Conservation (phyloP, 2,888 invertebrate genomes). For the Drosophila macrospina region DNA sequence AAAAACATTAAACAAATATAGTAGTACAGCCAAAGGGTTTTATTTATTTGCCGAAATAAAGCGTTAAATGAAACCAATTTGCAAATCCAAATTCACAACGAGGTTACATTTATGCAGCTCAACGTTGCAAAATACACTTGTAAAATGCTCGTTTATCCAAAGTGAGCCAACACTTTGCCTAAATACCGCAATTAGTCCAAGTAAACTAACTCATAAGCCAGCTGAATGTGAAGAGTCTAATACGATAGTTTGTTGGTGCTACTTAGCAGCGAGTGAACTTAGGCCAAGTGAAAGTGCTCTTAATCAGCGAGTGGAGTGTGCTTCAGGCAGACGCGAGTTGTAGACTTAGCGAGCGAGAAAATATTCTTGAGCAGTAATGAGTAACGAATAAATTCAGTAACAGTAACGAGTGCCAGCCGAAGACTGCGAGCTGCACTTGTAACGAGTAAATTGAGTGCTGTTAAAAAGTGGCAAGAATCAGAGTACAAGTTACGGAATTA, state of each 20-base stretch:
- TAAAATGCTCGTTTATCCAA: conserved; percentile 4
- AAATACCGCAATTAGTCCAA: conserved; percentile 12
- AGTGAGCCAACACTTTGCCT: conserved; percentile 11
- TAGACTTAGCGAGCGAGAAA: neutral
- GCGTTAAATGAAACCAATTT: conserved; percentile 40
- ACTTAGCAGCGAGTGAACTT: neutral
- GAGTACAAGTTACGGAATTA: no score
- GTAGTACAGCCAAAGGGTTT: conserved; percentile 20
- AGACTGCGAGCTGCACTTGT: neutral
- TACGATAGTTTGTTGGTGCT: conserved; percentile 3
- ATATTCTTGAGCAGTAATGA: neutral
- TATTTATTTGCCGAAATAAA: conserved; percentile 32
- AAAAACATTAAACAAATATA: conserved; percentile 1
- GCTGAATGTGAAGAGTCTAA: neutral
- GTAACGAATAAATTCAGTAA: conserved; percentile 4
- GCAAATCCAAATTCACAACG: conserved; percentile 22
- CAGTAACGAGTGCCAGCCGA: neutral
- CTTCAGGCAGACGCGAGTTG: neutral
- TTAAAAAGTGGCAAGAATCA: neutral
- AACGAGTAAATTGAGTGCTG: neutral
- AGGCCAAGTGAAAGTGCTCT: neutral
- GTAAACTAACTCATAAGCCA: neutral
- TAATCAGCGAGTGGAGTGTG: no score
- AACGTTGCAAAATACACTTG: conserved; percentile 16
- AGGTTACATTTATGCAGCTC: conserved; percentile 14